These are phyloP conservation scores for Colius striatus DNA, from an alignment of 2,113 vertebrate species.

Conservation along the genomic window DNA sequence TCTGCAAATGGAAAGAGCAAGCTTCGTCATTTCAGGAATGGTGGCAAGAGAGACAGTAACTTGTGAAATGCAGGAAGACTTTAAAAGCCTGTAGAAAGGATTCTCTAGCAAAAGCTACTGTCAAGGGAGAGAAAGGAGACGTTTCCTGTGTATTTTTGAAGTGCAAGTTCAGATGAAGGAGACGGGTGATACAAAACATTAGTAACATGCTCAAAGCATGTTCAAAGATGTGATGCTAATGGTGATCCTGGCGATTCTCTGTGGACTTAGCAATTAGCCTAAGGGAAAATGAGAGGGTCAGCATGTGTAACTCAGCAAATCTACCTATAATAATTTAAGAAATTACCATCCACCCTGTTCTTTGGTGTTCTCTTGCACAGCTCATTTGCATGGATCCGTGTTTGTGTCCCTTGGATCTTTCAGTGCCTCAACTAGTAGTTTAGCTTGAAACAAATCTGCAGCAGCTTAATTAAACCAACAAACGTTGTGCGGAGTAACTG, in stretches of 20 bases:
- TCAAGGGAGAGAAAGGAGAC: neutral
- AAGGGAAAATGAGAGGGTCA: neutral
- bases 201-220: neutral
- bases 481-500: neutral
- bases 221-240: neutral
- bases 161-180: neutral
- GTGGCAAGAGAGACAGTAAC: neutral
- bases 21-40: neutral
- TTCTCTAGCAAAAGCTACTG: neutral
- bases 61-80: neutral
- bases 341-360: neutral
- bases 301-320: neutral
- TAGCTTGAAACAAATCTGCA: neutral
- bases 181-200: neutral
- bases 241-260: neutral
- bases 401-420: neutral
- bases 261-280: neutral
- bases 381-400: neutral
- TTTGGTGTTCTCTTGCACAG: neutral
- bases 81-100: neutral
- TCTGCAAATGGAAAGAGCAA: neutral
- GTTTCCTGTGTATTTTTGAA: neutral
- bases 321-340: neutral
- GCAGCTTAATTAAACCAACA: slow-evolving; percentile 1
- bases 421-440: neutral